Evolutionary conservation across 1,140 invertebrate species (phyloP).

Genomic region (Heliconius eleuchia): DNA sequence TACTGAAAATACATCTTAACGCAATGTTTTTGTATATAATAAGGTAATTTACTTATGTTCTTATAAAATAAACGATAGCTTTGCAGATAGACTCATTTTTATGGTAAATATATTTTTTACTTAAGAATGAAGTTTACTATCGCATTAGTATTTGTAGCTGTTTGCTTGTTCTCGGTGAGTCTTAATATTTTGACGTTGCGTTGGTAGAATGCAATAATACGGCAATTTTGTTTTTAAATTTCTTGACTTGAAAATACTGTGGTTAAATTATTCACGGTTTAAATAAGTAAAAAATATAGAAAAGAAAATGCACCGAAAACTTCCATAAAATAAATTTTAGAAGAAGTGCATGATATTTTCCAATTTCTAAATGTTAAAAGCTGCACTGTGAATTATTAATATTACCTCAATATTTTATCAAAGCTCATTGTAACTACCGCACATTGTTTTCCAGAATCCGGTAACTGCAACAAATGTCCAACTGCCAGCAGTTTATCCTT

Average conservation of each 20-base stretch:
- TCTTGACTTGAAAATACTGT: too few relatives aligned
- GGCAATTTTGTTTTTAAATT: not conserved
- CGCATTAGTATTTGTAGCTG: conserved; percentile 41
- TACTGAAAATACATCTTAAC: conserved; percentile 23
- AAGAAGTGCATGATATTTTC: too few relatives aligned
- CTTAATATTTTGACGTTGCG: conserved; percentile 11
- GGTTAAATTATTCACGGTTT: too few relatives aligned
- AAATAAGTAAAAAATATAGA: not conserved
- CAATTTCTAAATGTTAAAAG: too few relatives aligned
- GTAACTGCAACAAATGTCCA: conserved; percentile 60
- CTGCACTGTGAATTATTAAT: too few relatives aligned
- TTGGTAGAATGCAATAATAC: not conserved
- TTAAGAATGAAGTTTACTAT: conserved; percentile 45
- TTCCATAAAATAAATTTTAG: too few relatives aligned
- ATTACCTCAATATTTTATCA: not conserved
- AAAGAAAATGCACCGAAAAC: too few relatives aligned
- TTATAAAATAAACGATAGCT: conserved; percentile 22
- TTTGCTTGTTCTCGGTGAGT: conserved; percentile 52
- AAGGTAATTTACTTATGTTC: conserved; percentile 16
- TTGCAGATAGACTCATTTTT: conserved; percentile 32
- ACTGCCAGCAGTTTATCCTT: conserved; percentile 68
- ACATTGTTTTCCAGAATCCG: conserved; percentile 53
- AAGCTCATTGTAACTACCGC: not conserved
- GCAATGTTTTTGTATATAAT: conserved; percentile 43
- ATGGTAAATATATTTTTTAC: conserved; percentile 37